Evolutionary conservation across 2,113 vertebrate species (phyloP).

Genomic region (Hippocampus barbouri): DNA sequence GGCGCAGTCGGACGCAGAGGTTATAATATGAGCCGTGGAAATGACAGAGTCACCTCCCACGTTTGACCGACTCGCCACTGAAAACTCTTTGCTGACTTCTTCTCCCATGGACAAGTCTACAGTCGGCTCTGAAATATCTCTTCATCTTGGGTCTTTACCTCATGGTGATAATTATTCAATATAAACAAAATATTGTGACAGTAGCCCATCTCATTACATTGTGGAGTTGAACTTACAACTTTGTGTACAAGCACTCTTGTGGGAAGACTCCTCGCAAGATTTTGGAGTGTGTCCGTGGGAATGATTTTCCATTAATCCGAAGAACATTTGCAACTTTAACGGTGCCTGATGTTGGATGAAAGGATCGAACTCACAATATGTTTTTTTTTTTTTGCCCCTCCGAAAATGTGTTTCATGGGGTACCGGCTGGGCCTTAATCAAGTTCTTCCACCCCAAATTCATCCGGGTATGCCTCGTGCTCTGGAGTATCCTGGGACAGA

Average conservation of each 20-base stretch:
- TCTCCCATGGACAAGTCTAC: neutral
- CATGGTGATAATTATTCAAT: neutral
- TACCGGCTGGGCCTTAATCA: neutral
- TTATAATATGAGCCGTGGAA: slow-evolving; percentile 48
- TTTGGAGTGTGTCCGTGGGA: neutral
- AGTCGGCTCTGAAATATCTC: neutral
- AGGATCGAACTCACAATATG: neutral
- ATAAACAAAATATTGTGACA: neutral
- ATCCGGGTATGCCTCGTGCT: too few species aligned
- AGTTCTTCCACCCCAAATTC: neutral
- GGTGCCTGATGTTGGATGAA: neutral
- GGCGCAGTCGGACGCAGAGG: slow-evolving; percentile 34
- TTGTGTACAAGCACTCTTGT: neutral
- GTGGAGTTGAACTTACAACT: neutral
- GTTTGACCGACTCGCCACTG: slow-evolving; percentile 12
- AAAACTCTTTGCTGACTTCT: slow-evolving; percentile 1
- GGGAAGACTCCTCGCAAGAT: neutral
- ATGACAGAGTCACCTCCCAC: slow-evolving; percentile 45
- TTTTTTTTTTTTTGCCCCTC: neutral
- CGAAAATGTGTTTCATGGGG: neutral
- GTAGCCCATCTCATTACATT: neutral
- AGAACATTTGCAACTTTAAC: neutral
- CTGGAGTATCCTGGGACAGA: too few species aligned
- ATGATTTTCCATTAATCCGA: neutral
- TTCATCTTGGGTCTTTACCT: neutral